A percentile compares a stretch with the other conserved stretches of the same genome.
These are phyloP conservation scores for Parazoanthus swiftii DNA, from an alignment of 92 coral and sea anemone species.

Conservation along the genomic window DNA sequence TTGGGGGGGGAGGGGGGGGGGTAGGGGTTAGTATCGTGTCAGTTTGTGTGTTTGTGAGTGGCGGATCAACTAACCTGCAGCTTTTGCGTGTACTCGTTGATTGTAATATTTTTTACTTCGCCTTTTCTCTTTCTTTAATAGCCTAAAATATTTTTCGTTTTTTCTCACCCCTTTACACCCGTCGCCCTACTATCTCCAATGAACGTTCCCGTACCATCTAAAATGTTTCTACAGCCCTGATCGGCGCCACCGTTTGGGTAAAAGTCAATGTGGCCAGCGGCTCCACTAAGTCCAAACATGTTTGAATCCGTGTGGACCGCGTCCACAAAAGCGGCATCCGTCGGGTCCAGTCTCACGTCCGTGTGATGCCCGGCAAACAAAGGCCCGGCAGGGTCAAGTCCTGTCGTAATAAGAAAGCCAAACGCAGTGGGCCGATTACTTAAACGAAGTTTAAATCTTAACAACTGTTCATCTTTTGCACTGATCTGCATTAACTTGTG, in stretches of 20 bases:
- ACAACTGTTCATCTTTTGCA: too few species aligned
- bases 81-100: too few species aligned
- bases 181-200: too few species aligned
- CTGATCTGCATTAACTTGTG: too few species aligned
- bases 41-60: too few species aligned
- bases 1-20: too few species aligned
- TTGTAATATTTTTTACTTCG: too few species aligned
- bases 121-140: too few species aligned
- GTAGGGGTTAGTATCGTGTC: too few species aligned
- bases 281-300: conserved; percentile 23
- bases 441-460: background rate
- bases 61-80: too few species aligned
- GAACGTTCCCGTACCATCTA: conserved; percentile 15
- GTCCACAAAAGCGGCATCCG: conserved; percentile 79
- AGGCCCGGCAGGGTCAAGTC: conserved; percentile 77
- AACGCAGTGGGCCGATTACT: background rate
- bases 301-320: conserved; percentile 74
- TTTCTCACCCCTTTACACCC: too few species aligned
- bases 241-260: conserved; percentile 75
- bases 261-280: conserved; percentile 68
- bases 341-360: conserved; percentile 70
- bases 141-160: too few species aligned
- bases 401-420: conserved; percentile 29
- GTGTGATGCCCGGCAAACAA: conserved; percentile 47
- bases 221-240: conserved; percentile 45